Evolutionary conservation across 2,797 vertebrate species (phyloP).

Genomic region (Urocyon cinereoargenteus): DNA sequence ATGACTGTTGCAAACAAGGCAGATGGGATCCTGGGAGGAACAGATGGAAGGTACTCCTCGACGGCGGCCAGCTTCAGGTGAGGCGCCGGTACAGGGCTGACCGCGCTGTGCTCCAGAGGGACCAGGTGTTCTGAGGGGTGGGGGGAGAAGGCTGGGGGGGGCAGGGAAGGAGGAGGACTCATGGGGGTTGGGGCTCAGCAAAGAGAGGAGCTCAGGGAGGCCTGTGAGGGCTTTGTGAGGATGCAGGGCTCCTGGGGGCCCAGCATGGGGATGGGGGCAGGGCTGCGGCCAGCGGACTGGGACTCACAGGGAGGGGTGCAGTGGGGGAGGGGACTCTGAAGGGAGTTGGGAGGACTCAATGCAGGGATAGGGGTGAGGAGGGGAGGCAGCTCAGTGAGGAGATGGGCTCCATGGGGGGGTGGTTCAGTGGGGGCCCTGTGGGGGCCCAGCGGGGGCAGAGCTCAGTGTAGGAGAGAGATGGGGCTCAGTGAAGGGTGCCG

Average conservation of each 20-base stretch:
- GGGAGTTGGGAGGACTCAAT: neutral
- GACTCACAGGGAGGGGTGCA: neutral
- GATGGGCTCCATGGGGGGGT: neutral
- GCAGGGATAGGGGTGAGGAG: no score
- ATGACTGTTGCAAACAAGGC: slow-evolving; percentile 64
- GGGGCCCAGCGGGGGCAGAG: neutral
- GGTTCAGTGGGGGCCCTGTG: neutral
- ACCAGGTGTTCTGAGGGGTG: neutral
- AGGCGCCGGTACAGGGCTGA: neutral
- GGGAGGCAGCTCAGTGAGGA: neutral
- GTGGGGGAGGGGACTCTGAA: neutral
- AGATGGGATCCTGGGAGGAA: slow-evolving; percentile 75
- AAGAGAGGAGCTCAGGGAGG: neutral
- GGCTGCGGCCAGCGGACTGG: neutral
- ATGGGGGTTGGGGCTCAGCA: neutral
- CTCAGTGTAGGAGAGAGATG: neutral
- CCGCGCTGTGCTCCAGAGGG: accelerated
- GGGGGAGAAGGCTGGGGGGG: neutral
- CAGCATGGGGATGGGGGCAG: neutral
- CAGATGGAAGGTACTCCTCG: slow-evolving; percentile 75
- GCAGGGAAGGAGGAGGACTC: neutral
- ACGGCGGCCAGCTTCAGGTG: slow-evolving; percentile 85
- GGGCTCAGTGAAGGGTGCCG: neutral
- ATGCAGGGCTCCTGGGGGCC: neutral
- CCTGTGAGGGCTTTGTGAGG: neutral